phyloP scores from a whole-genome alignment of 92 coral and sea anemone genomes.

The Actinernus sp. region DNA sequence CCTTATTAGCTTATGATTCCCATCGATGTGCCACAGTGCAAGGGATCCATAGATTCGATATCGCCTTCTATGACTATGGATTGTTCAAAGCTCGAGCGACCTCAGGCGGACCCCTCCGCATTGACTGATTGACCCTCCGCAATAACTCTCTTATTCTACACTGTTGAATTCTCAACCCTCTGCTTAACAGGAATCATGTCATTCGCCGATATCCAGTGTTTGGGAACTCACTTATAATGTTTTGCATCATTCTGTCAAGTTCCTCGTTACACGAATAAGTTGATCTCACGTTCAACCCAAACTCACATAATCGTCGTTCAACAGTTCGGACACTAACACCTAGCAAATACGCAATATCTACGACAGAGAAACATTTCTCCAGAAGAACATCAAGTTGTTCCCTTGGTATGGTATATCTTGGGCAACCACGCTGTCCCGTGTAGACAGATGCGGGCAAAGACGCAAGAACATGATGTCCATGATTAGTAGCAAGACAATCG shows the following conservation, averaged over 20 bases:
- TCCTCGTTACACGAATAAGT: slow-evolving; percentile 22
- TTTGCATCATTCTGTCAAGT: slow-evolving; percentile 5
- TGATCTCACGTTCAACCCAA: slow-evolving; percentile 20
- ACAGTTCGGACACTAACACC: slow-evolving; percentile 33
- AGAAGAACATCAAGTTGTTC: slow-evolving; percentile 19
- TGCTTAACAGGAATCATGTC: slow-evolving; percentile 41
- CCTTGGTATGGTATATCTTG: slow-evolving; percentile 19
- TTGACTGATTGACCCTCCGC: slow-evolving; percentile 46
- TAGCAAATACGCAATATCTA: slow-evolving; percentile 8
- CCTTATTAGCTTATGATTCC: no score
- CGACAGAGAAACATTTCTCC: slow-evolving; percentile 13
- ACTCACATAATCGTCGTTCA: slow-evolving; percentile 26
- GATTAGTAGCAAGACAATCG: not conserved
- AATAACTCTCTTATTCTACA: slow-evolving; percentile 42
- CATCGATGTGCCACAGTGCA: no score
- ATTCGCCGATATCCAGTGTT: slow-evolving; percentile 50
- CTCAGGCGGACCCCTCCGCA: slow-evolving; percentile 21
- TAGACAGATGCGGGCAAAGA: no score
- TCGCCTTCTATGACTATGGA: no score
- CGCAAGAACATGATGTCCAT: not conserved
- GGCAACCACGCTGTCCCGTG: slow-evolving; percentile 25
- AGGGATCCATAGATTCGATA: no score
- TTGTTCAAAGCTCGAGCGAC: slow-evolving; percentile 15
- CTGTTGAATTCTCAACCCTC: slow-evolving; percentile 51
- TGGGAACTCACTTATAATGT: slow-evolving; percentile 25